Conservation (phyloP, 2,888 invertebrate species). For the Agrochola macilenta region DNA sequence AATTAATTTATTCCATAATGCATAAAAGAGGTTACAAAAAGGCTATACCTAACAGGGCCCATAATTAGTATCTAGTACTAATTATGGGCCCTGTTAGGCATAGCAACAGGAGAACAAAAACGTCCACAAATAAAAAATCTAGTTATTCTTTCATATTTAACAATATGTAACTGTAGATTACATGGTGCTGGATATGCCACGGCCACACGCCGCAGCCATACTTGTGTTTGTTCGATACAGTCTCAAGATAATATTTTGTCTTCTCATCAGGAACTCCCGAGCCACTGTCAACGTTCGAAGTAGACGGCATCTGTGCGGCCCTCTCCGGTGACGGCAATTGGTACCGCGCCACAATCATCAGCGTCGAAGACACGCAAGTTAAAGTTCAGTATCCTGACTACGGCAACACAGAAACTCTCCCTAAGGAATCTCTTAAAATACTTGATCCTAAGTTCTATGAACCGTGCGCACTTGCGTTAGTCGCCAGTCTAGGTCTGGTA, state of each 20-base stretch:
- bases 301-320: constrained; percentile 91
- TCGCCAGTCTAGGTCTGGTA: constrained; percentile 82
- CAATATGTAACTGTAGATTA: neutral
- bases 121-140: neutral
- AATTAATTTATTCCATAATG: neutral
- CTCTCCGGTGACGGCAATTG: constrained; percentile 92
- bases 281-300: constrained; percentile 83
- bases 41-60: too few relatives aligned
- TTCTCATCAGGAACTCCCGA: constrained; percentile 80
- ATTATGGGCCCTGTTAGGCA: neutral
- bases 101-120: neutral
- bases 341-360: constrained; percentile 92
- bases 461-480: constrained; percentile 82
- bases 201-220: neutral
- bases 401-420: constrained; percentile 92
- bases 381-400: constrained; percentile 92
- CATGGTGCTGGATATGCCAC: neutral
- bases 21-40: neutral
- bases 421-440: constrained; percentile 83
- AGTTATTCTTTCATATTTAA: neutral
- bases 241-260: neutral
- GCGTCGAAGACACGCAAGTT: constrained; percentile 82
- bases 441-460: constrained; percentile 87
- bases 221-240: neutral
- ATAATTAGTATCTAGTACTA: too few relatives aligned